Conservation (phyloP, 1,140 invertebrate genomes). For the Drosophila bipectinata region DNA sequence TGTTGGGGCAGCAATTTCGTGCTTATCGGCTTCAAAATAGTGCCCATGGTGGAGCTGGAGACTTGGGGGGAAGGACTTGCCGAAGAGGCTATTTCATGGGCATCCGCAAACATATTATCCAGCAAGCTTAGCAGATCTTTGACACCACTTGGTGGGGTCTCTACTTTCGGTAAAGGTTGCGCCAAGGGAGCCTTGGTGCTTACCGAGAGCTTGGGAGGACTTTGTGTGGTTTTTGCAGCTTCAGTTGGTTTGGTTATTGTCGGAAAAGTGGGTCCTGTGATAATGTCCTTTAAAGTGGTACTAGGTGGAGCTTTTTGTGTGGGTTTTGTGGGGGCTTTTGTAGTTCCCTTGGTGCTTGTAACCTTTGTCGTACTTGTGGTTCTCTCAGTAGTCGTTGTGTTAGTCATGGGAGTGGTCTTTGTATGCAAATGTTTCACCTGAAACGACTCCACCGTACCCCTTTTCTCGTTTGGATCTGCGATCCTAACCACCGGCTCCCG, state of each 20-base stretch:
- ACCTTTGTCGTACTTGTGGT: slow-evolving; percentile 8
- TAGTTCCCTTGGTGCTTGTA: not conserved
- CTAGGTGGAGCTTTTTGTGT: not conserved
- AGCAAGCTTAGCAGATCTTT: slow-evolving; percentile 72
- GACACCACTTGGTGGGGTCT: slow-evolving; percentile 51
- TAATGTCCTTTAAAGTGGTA: slow-evolving; percentile 4
- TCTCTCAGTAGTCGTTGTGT: slow-evolving; percentile 37
- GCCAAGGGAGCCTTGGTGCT: slow-evolving; percentile 8
- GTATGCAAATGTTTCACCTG: slow-evolving; percentile 83
- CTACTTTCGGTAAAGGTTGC: not conserved
- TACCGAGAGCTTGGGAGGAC: slow-evolving; percentile 1
- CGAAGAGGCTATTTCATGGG: slow-evolving; percentile 54
- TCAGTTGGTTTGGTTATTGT: slow-evolving; percentile 9
- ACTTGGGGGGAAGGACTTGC: slow-evolving; percentile 9
- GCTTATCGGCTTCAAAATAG: slow-evolving; percentile 58
- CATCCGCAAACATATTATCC: slow-evolving; percentile 77
- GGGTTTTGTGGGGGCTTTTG: not conserved
- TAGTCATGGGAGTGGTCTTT: slow-evolving; percentile 61
- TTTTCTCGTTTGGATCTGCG: slow-evolving; percentile 74
- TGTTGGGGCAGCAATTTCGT: slow-evolving; percentile 55
- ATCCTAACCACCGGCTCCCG: slow-evolving; percentile 72
- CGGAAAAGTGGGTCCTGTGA: slow-evolving; percentile 1
- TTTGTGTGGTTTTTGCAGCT: slow-evolving; percentile 16
- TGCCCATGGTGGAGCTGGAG: slow-evolving; percentile 37
- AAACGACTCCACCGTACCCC: slow-evolving; percentile 71